phyloP scores from a whole-genome alignment of 2,797 vertebrate species.

The Galago senegalensis region DNA sequence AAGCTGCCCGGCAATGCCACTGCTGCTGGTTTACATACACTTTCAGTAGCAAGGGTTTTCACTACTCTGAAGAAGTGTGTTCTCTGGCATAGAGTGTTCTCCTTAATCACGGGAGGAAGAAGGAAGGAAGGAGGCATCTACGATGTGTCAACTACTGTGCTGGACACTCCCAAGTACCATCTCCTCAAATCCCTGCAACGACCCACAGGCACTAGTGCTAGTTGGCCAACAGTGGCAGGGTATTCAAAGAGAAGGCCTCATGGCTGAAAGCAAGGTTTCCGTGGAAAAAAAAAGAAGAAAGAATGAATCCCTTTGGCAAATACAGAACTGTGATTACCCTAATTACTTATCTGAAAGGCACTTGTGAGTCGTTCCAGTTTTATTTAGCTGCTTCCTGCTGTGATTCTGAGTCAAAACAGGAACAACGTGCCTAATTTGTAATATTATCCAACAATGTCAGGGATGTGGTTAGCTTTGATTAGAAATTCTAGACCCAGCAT shows the following conservation, averaged over 20 bases:
- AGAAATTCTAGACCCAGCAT: conserved; percentile 46
- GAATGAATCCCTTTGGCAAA: conserved; percentile 51
- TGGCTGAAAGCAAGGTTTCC: background rate
- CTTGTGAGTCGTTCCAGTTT: conserved; percentile 57
- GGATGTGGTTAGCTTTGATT: conserved; percentile 75
- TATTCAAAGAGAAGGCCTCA: background rate
- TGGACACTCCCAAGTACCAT: background rate
- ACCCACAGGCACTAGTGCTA: fast-evolving
- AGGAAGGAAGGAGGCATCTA: background rate
- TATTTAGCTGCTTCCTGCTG: conserved; percentile 76
- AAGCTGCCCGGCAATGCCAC: background rate
- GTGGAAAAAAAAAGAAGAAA: background rate
- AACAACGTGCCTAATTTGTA: conserved; percentile 66
- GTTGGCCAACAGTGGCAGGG: too few species aligned
- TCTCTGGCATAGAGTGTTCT: background rate
- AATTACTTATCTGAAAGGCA: conserved; percentile 60
- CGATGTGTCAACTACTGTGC: too few species aligned
- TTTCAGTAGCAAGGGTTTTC: too few species aligned
- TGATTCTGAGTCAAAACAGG: conserved; percentile 77
- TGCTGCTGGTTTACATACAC: background rate
- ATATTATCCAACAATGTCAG: conserved; percentile 82
- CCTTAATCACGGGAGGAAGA: background rate
- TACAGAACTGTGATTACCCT: background rate
- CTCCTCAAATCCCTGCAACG: background rate
- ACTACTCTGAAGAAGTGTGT: background rate